phyloP scores from a whole-genome alignment of 2,797 vertebrate genomes.

The Potorous gilbertii region DNA sequence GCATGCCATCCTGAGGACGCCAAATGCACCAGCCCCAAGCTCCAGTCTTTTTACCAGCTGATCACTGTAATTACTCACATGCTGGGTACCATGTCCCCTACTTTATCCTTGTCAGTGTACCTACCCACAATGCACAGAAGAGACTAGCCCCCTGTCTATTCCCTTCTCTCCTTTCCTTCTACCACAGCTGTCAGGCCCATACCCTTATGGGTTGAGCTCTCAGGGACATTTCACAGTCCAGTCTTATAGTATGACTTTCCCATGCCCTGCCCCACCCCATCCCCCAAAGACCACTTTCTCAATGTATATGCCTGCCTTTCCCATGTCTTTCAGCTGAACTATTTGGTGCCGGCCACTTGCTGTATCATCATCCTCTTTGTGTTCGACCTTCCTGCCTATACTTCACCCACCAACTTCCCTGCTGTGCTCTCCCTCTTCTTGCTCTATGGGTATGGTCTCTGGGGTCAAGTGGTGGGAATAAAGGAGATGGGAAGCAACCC shows the following conservation, averaged over 20 bases:
- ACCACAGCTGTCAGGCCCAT: neutral
- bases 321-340: constrained; percentile 90
- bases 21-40: neutral
- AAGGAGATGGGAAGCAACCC: too few species aligned
- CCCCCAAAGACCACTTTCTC: too few species aligned
- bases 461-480: neutral
- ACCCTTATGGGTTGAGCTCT: neutral
- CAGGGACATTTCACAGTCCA: neutral
- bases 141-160: neutral
- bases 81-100: neutral
- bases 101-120: neutral
- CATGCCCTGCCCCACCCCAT: accelerated
- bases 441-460: constrained; percentile 91
- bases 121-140: neutral
- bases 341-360: constrained; percentile 96
- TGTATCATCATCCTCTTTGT: constrained; percentile 97
- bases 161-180: neutral
- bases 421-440: constrained; percentile 96
- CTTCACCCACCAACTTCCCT: constrained; percentile 96
- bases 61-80: neutral
- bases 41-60: neutral
- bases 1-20: neutral
- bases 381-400: constrained; percentile 96
- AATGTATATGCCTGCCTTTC: neutral
- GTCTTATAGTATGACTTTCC: neutral